phyloP scores from a whole-genome alignment of 1,140 invertebrate species.

The Drosophila punjabiensis region DNA sequence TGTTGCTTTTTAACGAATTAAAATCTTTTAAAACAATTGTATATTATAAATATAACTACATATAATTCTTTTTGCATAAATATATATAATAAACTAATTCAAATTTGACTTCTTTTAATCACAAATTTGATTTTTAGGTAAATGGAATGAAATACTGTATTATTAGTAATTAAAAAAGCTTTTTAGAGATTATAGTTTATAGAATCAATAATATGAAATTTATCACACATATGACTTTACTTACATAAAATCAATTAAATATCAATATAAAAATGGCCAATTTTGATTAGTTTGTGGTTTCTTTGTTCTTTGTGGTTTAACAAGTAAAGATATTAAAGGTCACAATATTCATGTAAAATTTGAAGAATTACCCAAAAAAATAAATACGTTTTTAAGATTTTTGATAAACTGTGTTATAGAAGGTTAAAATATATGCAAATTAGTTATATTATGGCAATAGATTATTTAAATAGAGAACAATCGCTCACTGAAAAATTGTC shows the following conservation, averaged over 20 bases:
- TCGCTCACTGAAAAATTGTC: background rate
- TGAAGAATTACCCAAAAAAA: background rate
- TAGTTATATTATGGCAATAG: background rate
- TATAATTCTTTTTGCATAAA: too few species aligned
- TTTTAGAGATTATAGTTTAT: background rate
- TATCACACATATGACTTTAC: background rate
- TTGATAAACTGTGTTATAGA: background rate
- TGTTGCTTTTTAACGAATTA: background rate
- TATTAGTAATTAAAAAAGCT: background rate
- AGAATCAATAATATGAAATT: background rate
- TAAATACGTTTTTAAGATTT: background rate
- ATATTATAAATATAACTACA: too few species aligned
- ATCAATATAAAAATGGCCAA: background rate
- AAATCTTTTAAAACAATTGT: background rate
- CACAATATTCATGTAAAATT: background rate
- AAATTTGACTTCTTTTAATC: background rate
- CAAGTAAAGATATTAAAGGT: background rate
- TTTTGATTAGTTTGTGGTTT: too few species aligned
- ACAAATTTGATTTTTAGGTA: background rate
- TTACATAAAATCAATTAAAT: background rate
- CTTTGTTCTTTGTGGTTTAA: background rate
- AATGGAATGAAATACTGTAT: background rate
- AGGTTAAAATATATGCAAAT: background rate
- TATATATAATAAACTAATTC: background rate
- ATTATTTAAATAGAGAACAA: background rate